Base-by-base conservation (phyloP, 2,113 vertebrate genomes). In the Gambusia holbrooki region DNA sequence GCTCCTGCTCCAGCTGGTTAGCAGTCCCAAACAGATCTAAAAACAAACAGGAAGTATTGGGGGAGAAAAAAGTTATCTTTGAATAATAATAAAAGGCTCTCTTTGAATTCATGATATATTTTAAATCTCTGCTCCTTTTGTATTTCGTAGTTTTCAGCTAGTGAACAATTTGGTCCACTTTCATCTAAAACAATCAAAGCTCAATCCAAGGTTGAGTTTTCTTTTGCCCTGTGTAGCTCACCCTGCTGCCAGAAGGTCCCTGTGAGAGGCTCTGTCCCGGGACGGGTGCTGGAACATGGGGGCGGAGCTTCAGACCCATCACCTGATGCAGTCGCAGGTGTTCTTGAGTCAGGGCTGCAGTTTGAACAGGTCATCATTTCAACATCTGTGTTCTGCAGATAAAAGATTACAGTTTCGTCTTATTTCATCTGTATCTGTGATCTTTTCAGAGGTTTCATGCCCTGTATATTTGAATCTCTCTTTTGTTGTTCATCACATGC, bases 361-460 rank as follows among this genome's bases (percentile, higher is more conserved):
- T 75, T 70, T 32, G 75, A 73, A 51, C 65, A 71, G 7, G 63
- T 42, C 64, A 89, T 48, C 66, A 89, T 74, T 82, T 95, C 94
- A 69, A 94, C 90, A 70, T 96, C 95, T 94, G 96, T 95, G 17
- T 95, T 95, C 97, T 98, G 82, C 30, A 82, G 15, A 74, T 25
- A 17, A 40, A 72, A 29, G 25, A 76, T 12, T 29, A 62, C 54
- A 60, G 65, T 0, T 54, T 3, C 1, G 28, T 66, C 60, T 42
- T 14, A 42, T 42, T 37, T 10, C 28, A 7, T 33, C 32, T n/a
- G 17, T 40, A 0, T 11, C n/a, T 35, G 5, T 28, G 17, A 67
- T 73, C 5, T 15, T 12, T 25, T 65, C 9, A n/a, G 17, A 19
- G 62, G 0, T 58, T 58, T 58, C 22, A 58, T 58, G 25, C 8